Percentiles rank a stretch among this genome's conserved stretches.
Conservation (phyloP, 1,140 invertebrate genomes). For the Zaprionus lachaisei region DNA sequence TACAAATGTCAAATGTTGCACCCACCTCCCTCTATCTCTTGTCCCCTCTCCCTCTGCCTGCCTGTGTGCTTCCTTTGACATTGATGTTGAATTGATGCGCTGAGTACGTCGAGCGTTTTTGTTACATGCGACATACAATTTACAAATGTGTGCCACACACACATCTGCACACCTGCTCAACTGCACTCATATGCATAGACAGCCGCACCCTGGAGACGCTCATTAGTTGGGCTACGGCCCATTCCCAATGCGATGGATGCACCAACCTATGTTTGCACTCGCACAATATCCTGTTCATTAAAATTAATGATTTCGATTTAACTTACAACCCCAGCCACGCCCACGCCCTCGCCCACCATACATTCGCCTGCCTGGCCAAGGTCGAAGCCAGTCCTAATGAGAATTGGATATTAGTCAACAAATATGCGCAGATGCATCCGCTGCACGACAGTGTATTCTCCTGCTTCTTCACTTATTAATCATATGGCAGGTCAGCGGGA, state of each 20-base stretch:
- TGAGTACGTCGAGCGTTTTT: constrained; percentile 56
- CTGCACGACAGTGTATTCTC: neutral
- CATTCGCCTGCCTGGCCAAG: constrained; percentile 12
- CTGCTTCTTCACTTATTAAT: neutral
- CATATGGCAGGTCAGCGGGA: too few relatives aligned
- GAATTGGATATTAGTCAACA: constrained; percentile 55
- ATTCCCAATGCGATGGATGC: constrained; percentile 47
- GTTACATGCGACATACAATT: constrained; percentile 53
- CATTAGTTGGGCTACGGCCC: constrained; percentile 54
- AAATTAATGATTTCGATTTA: constrained; percentile 70
- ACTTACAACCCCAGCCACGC: constrained; percentile 6
- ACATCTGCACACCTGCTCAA: neutral
- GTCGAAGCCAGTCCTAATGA: constrained; percentile 44
- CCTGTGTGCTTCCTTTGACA: constrained; percentile 21
- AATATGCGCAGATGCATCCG: constrained; percentile 34
- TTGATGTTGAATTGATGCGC: constrained; percentile 41
- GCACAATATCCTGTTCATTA: constrained; percentile 70
- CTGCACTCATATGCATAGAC: neutral
- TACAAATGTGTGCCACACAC: constrained; percentile 42
- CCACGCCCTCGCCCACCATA: neutral
- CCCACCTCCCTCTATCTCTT: neutral
- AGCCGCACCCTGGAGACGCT: constrained; percentile 63
- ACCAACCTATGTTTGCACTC: constrained; percentile 24
- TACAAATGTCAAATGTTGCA: constrained; percentile 52
- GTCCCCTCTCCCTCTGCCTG: neutral